Base-by-base conservation (phyloP, 2,797 vertebrate genomes). In the Chloroceryle inda region DNA sequence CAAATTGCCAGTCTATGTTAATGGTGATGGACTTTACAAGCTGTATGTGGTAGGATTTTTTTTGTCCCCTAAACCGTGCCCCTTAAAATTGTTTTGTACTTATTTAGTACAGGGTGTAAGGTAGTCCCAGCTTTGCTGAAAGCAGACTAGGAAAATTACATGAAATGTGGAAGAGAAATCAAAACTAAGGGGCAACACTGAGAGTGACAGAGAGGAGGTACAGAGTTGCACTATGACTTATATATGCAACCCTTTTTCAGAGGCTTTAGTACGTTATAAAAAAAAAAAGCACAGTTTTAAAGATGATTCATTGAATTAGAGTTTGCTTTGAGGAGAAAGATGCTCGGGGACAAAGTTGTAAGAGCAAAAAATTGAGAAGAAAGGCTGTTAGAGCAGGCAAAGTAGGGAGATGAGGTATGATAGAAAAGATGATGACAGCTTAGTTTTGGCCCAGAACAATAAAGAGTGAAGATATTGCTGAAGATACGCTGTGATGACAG, bases 371-470 rank as follows among this genome's bases (percentile, higher is more conserved):
- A 69, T 21, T 45, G 59, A 69, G 73, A 86, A 92, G 55, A 93
- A 85, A 87, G 23, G n/a, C 86, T 93, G 37, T 91, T 91, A 83
- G 87, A 49, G 26, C 44, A 67, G 40, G 67, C 90, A 81, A 76
- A 80, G 44, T 64, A 61, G 38, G 15, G 67, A 75, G 40, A 83
- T 92, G 68, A 91, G 50, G 61, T 87, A 66, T 81, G 66, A 72
- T 84, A 89, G 83, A 71, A 93, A 93, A 92, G 77, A 87, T 87
- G 84, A 93, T 89, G 86, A 89, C 86, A 92, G 64, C 86, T 96
- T 96, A 56, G 64, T 95, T 96, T 96, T 96, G 96, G 87, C 78
- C 94, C 87, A 71, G 84, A 96, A 96, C 86, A 94, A 80, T 89
- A 89, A 94, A 93, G 72, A 52, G n/a, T 73, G 78, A 94, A 96